Base-by-base conservation (phyloP, 2,113 vertebrate genomes). In the Nothoprocta perdicaria region DNA sequence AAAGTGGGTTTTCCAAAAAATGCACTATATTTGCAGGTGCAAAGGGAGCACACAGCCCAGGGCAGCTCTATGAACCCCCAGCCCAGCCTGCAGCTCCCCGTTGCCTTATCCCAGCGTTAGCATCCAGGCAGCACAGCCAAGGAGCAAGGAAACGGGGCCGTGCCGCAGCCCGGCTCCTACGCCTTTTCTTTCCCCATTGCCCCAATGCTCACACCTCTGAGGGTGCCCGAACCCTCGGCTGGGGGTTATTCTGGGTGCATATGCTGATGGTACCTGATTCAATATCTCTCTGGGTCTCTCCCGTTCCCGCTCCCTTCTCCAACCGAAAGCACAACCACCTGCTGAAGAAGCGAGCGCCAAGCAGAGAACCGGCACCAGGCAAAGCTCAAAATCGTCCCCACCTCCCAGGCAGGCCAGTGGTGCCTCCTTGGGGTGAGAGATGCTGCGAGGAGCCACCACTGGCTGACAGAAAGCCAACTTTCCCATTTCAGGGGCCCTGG, bases 51-150 rank as follows among this genome's bases (percentile, higher is more conserved):
- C 16, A 31, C 6, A 12, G 48, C 35, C 14, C n/a, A 66, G 75
- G 46, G 63, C 65, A 67, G 62, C 17, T 10, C 29, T 14, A 35
- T 83, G 31, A 15, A 75, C 84, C 7, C 46, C 26, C 19, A 38
- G 55, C 55, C 10, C 73, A 55, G 2, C 50, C 17, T 12, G 15
- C 0, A 3, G 27, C 40, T 26, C 63, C 35, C 3, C 2, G n/a
- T 43, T 14, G 33, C 53, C 55, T 6, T 24, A 16, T 2, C 43
- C 48, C 10, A 18, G 58, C 1, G 0, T 13, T 23, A 9, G 31
- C 14, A 35, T 14, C n/a, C n/a, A 27, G 1, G 45, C 2, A 53
- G 4, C 46, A 31, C 0, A 3, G 1, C 2, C 72, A 40, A 8
- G 3, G 84, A 52, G 6, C 1, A 57, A 81, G 52, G 57, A 11